These are phyloP conservation scores for Hippoglossus stenolepis DNA, from an alignment of 2,113 vertebrate species.

Conservation along the genomic window DNA sequence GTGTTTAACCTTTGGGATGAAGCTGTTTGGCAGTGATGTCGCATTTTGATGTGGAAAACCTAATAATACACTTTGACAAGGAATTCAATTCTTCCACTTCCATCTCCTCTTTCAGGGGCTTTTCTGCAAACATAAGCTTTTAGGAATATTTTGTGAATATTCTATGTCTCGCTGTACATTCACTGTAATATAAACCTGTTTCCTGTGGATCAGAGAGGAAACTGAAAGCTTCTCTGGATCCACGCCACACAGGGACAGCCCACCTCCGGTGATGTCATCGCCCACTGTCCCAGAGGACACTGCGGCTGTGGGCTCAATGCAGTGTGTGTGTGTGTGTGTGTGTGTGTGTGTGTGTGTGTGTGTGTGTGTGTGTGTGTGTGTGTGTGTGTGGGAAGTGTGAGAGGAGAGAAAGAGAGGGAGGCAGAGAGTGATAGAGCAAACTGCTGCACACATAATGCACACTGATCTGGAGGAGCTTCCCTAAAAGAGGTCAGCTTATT, in stretches of 20 bases:
- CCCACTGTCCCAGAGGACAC: slow-evolving; percentile 39
- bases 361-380: background rate
- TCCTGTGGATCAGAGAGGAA: slow-evolving; percentile 7
- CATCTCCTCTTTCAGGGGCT: no score
- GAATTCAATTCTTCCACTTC: no score
- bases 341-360: background rate
- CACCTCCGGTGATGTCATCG: slow-evolving; percentile 37
- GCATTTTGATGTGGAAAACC: no score
- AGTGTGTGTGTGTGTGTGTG: slow-evolving; percentile 9
- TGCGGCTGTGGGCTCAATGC: slow-evolving; percentile 43
- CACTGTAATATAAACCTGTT: no score
- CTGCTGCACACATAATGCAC: slow-evolving; percentile 32
- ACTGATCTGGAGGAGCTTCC: background rate
- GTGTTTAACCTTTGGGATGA: no score
- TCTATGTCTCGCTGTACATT: no score
- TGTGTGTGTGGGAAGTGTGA: slow-evolving; percentile 2
- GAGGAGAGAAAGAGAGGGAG: background rate
- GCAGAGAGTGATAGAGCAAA: slow-evolving; percentile 3
- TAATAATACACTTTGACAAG: no score
- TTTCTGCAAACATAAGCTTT: no score
- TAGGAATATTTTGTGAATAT: no score
- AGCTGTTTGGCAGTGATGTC: no score
- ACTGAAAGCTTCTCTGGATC: slow-evolving; percentile 39
- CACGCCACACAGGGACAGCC: slow-evolving; percentile 33
- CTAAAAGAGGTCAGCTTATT: slow-evolving; percentile 16